A percentile compares a stretch with the other conserved stretches of the same genome.
phyloP scores from a whole-genome alignment of 2,888 invertebrate species.

The Druceiella hillmani region DNA sequence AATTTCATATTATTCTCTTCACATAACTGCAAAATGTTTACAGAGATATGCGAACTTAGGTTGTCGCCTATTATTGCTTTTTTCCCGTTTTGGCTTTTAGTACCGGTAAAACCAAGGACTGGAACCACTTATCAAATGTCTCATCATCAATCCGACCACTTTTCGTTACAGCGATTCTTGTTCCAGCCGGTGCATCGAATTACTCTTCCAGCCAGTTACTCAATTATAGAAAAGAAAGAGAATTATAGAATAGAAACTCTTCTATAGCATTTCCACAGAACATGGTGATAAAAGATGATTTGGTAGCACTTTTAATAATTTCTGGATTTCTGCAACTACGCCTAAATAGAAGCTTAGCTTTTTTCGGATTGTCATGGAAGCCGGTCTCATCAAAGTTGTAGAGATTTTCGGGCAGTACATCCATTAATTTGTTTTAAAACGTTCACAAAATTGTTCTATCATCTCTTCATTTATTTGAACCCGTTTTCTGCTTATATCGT shows the following conservation, averaged over 20 bases:
- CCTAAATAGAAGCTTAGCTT: slow-evolving; percentile 21
- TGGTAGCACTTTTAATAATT: slow-evolving; percentile 22
- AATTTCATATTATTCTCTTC: no score
- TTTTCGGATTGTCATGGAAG: slow-evolving; percentile 23
- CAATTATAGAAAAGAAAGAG: slow-evolving; percentile 23
- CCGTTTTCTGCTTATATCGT: no score
- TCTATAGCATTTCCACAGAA: slow-evolving; percentile 24
- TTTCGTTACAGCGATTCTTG: slow-evolving; percentile 21
- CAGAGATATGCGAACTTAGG: no score
- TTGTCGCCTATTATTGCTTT: no score
- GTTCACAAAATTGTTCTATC: no score
- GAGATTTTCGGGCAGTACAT: slow-evolving; percentile 19
- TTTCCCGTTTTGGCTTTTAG: no score
- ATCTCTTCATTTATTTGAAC: no score
- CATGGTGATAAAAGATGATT: slow-evolving; percentile 23
- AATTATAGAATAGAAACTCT: slow-evolving; percentile 21
- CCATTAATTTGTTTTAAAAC: no score
- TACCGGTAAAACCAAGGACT: no score
- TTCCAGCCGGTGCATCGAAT: slow-evolving; percentile 21
- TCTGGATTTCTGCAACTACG: slow-evolving; percentile 22
- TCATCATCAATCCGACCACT: slow-evolving; percentile 23
- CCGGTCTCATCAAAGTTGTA: slow-evolving; percentile 23
- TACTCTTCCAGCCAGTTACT: slow-evolving; percentile 21
- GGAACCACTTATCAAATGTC: slow-evolving; percentile 24
- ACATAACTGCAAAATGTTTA: no score